Evolutionary conservation across 53 echinoderm and acorn worm genomes (phyloP), one percentile per base, ranked within the genome.

Genomic region (Echinometra lucunter): DNA sequence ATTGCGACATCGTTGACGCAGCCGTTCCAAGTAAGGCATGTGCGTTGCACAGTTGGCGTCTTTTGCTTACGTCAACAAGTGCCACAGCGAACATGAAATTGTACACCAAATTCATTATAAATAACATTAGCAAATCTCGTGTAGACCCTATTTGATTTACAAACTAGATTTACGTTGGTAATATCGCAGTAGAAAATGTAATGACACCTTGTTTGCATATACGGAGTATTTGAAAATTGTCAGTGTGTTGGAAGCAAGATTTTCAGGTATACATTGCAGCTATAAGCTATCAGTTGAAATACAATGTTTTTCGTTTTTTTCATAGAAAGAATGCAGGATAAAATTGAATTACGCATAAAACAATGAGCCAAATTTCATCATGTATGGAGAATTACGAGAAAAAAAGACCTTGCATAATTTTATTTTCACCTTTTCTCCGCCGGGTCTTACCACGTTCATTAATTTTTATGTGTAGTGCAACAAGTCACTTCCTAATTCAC

Each of bases 1-100:
- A 37, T 17, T 37, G 89, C 89, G 60, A 60, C 89, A 37, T 57
- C 58, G 34, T 23, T 89, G 89, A 89, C 89, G 58, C 13, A 89
- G 37, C 63, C 47, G 23, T 58, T 6, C 32, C 12, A 69, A 69
- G 1, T 30, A 67, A 2, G 66, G 66, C 66, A 66, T 32, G 34
- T 0, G 32, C 19, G 32, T 7, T 2, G 7, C 30, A 69, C 34
- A 12, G 32, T 30, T 12, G 34, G 69, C 12, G 34, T 28, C 2
- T 11, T 69, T 69, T 69, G 13, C 57, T 57, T 1, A 57, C 16
- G 57, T 18, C n/a, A n/a, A n/a, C n/a, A n/a, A n/a, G n/a, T n/a
- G n/a, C n/a, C n/a, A n/a, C n/a, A n/a, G n/a, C n/a, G n/a, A n/a
- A n/a, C n/a, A n/a, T n/a, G n/a, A n/a, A n/a, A n/a, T n/a, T n/a